These are phyloP conservation scores for Palythoa grandis DNA, from an alignment of 92 coral and sea anemone genomes.

Conservation along the genomic window DNA sequence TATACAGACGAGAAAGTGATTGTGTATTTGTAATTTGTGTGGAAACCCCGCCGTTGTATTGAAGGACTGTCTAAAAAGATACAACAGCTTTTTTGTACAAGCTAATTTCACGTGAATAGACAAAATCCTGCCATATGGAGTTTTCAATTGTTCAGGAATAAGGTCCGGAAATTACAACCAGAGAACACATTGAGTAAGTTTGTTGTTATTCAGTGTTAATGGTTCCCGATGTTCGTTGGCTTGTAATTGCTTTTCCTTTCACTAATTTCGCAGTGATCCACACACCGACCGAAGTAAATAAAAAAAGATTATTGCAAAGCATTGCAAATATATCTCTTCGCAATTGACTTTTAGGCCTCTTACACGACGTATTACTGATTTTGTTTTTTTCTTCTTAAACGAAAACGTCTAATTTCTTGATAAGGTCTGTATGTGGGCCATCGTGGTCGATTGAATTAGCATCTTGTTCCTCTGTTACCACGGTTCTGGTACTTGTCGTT, in stretches of 20 bases:
- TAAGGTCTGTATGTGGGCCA: too few relatives aligned
- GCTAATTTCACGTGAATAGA: neutral
- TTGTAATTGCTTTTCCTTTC: constrained; percentile 15
- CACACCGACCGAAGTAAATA: neutral
- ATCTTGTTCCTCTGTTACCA: too few relatives aligned
- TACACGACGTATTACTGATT: neutral
- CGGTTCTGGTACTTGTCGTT: too few relatives aligned
- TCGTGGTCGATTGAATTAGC: too few relatives aligned
- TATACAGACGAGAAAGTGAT: neutral
- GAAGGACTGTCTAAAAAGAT: neutral
- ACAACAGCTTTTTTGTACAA: neutral
- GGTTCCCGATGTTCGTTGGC: neutral
- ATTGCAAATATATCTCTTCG: neutral
- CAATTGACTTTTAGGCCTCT: neutral
- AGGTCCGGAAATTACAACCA: constrained; percentile 41
- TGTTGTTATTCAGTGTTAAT: constrained; percentile 25
- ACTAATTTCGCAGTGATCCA: neutral
- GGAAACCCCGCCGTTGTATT: neutral
- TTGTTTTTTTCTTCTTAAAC: too few relatives aligned
- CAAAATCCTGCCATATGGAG: constrained; percentile 13
- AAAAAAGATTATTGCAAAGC: neutral
- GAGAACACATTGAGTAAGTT: constrained; percentile 24
- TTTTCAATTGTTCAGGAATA: constrained; percentile 1
- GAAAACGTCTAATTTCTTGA: too few relatives aligned
- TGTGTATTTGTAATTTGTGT: neutral